Base-by-base conservation (phyloP, 2,113 vertebrate species). In the Campylomormyrus tamandua region DNA sequence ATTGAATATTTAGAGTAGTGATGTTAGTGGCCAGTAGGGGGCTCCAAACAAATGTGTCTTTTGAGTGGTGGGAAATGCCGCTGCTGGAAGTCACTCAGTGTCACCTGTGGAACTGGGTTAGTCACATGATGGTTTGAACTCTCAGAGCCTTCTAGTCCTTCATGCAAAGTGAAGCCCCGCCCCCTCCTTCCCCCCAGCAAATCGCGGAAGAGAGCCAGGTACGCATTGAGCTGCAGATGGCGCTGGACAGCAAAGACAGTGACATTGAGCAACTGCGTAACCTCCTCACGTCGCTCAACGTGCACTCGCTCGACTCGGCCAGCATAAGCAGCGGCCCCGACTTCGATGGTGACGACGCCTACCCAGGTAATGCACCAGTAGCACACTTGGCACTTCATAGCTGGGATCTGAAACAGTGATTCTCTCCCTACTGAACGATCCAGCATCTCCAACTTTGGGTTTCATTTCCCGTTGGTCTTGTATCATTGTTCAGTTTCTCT, bases 191-290 rank as follows among this genome's bases (percentile, higher is more conserved):
- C 89, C 90, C 91, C 6, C 90, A 99, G 98, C 98, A 99, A 99
- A 96, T 98, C 92, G 95, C 97, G 1, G 98, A 99, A 50, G 98
- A 99, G 93, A 98, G 97, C 92, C 98, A 97, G 95, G 96, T 98
- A 93, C 96, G 98, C 3, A 97, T 98, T 52, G 98, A 99, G 94
- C 96, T 99, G 83, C 98, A 99, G 94, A 99, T 99, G 98, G 97
- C 98, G 24, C 96, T 99, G 92, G 98, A 99, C 94, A 99, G 98
- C 90, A 99, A 99, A 91, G 98, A 99, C 94, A 99, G 98, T 3
- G 98, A 99, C 93, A 99, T 99, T n/a, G 98, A 99, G 93, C 98
- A 99, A 94, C 97, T 99, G 52, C 97, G 98, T 42, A 97, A 96
- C 0, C 97, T 97, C 89, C 96, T 99, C 7, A 98, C 97, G 92